Percentiles rank a stretch among this genome's conserved stretches.
Conservation (phyloP, 2,797 vertebrate genomes). For the Anguilla anguilla region DNA sequence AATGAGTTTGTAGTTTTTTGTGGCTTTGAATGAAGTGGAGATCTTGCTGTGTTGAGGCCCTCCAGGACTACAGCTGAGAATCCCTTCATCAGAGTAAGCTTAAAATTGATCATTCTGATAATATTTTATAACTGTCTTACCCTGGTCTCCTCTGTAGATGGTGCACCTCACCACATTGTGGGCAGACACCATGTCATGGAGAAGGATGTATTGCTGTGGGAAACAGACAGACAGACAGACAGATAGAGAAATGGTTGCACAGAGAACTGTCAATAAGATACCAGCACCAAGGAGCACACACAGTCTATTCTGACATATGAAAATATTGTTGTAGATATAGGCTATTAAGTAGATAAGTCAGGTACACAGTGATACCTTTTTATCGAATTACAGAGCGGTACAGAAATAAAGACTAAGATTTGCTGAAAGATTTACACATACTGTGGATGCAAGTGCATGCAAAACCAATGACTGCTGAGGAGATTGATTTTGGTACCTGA, state of each 20-base stretch:
- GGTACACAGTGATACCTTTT: constrained; percentile 21
- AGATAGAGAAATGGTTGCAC: neutral
- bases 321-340: neutral
- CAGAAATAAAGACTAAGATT: neutral
- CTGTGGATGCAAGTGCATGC: neutral
- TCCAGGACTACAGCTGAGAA: neutral
- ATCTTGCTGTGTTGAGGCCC: neutral
- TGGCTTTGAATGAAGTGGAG: neutral
- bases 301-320: neutral
- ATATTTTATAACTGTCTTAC: constrained; percentile 20
- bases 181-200: constrained; percentile 48
- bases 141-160: constrained; percentile 32
- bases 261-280: neutral
- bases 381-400: constrained; percentile 16
- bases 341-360: neutral
- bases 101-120: neutral
- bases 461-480: neutral
- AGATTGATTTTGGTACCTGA: neutral
- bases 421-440: neutral
- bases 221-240: neutral
- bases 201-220: constrained; percentile 49
- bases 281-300: neutral
- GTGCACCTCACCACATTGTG: constrained; percentile 48
- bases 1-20: neutral
- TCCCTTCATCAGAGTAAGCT: neutral